Conservation (phyloP, 2,113 vertebrate species). For the Lophius piscatorius region DNA sequence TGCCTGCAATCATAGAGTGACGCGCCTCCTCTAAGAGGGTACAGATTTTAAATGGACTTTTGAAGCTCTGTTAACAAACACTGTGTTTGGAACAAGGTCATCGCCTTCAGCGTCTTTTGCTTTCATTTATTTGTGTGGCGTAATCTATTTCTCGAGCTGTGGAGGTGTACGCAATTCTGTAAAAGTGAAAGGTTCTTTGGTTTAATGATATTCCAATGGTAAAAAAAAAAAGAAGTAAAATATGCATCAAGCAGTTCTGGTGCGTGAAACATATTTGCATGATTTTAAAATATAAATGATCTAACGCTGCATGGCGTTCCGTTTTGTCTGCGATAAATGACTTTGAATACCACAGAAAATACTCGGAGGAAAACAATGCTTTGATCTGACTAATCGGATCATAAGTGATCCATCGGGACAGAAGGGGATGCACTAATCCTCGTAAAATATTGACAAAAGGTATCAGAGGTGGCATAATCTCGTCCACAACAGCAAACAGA, state of each 20-base stretch:
- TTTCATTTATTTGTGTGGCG: conserved; percentile 1
- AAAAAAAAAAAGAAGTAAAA: background rate
- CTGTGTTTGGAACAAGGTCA: conserved; percentile 6
- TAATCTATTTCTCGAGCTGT: conserved; percentile 1
- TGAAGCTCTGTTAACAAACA: conserved; percentile 26
- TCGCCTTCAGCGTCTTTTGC: conserved; percentile 6
- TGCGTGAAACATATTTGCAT: background rate
- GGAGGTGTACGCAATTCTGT: conserved; percentile 1
- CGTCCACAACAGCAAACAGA: conserved; percentile 9
- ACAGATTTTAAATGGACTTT: conserved; percentile 29
- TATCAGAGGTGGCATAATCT: background rate
- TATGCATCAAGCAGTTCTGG: background rate
- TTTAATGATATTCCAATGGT: background rate
- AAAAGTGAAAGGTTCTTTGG: background rate
- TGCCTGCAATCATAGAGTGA: conserved; percentile 24
- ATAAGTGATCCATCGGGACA: background rate
- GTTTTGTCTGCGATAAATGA: background rate
- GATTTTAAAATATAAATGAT: background rate
- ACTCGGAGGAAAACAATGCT: background rate
- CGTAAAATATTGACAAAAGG: conserved; percentile 1
- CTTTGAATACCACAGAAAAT: background rate
- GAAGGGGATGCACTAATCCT: background rate
- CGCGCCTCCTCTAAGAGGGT: conserved; percentile 32
- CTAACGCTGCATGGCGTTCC: background rate
- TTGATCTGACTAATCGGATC: conserved; percentile 1